A percentile compares a stretch with the other conserved stretches of the same genome.
phyloP scores from a whole-genome alignment of 2,888 invertebrate species.

The Zygogramma bicolorata region DNA sequence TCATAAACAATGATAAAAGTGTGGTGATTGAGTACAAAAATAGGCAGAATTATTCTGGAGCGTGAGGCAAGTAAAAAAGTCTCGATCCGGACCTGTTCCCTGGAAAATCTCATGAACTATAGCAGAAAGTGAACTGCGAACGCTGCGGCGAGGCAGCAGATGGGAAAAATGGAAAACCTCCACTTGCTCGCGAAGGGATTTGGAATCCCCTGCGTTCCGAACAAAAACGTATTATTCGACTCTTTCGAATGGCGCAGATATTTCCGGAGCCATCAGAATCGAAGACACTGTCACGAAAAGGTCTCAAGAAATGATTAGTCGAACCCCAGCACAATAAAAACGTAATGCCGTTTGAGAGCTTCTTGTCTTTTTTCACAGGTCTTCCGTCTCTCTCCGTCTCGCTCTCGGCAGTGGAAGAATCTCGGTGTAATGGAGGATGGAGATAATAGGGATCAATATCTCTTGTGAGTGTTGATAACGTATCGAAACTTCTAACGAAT shows the following conservation, averaged over 20 bases:
- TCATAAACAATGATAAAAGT: too few relatives aligned
- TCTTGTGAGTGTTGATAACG: conserved; percentile 55
- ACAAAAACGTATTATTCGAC: conserved; percentile 26
- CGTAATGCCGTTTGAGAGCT: conserved; percentile 50
- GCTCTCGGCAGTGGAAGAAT: conserved; percentile 17
- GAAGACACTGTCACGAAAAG: conserved; percentile 55
- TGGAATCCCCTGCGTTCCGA: conserved; percentile 52
- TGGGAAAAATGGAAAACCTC: conserved; percentile 60
- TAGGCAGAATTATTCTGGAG: too few relatives aligned
- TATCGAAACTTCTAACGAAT: conserved; percentile 59
- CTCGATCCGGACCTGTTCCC: conserved; percentile 44
- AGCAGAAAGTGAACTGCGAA: conserved; percentile 52
- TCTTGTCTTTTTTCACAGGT: conserved; percentile 25
- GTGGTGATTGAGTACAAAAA: too few relatives aligned
- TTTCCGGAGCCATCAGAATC: conserved; percentile 52
- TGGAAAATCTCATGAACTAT: conserved; percentile 56
- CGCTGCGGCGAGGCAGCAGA: conserved; percentile 54
- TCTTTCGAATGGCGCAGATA: conserved; percentile 33
- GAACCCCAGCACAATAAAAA: conserved; percentile 54
- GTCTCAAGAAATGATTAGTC: conserved; percentile 57
- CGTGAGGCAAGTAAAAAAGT: too few relatives aligned
- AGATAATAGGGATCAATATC: conserved; percentile 56
- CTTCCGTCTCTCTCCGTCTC: conserved; percentile 23
- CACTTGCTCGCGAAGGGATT: conserved; percentile 50
- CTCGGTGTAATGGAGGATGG: conserved; percentile 49